These are phyloP conservation scores for Alectoris magna DNA, from an alignment of 2,797 vertebrate species.

Conservation along the genomic window DNA sequence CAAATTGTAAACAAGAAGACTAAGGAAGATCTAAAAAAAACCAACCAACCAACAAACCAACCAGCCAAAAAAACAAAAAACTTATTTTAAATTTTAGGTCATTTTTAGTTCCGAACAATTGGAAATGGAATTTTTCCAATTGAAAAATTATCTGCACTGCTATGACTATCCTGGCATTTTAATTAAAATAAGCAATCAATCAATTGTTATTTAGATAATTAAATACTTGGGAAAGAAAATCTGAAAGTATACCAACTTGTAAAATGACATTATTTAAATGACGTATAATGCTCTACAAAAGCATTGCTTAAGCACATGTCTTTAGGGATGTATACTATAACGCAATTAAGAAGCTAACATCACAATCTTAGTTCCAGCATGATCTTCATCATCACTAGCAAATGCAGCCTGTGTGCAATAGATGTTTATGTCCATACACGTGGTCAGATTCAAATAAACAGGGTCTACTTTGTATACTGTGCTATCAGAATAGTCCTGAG, in stretches of 20 bases:
- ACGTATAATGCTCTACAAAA: background rate
- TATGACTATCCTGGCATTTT: background rate
- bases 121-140: background rate
- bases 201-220: background rate
- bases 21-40: background rate
- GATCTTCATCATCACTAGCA: background rate
- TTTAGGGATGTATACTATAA: background rate
- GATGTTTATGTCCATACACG: background rate
- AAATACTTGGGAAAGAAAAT: fast-evolving
- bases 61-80: background rate
- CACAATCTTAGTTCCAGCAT: background rate
- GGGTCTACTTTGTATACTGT: background rate
- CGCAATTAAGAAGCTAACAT: background rate
- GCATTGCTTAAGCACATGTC: background rate
- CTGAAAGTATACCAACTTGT: background rate
- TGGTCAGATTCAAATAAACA: background rate
- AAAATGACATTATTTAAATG: background rate
- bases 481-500: background rate
- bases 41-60: too few species aligned
- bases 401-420: background rate
- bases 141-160: background rate
- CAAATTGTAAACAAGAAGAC: background rate
- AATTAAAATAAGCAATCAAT: background rate
- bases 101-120: background rate
- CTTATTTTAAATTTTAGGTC: background rate